Evolutionary conservation across 2,888 invertebrate species (phyloP), one percentile per base, ranked within the genome.

Genomic region (Acanthosepion esculentum): DNA sequence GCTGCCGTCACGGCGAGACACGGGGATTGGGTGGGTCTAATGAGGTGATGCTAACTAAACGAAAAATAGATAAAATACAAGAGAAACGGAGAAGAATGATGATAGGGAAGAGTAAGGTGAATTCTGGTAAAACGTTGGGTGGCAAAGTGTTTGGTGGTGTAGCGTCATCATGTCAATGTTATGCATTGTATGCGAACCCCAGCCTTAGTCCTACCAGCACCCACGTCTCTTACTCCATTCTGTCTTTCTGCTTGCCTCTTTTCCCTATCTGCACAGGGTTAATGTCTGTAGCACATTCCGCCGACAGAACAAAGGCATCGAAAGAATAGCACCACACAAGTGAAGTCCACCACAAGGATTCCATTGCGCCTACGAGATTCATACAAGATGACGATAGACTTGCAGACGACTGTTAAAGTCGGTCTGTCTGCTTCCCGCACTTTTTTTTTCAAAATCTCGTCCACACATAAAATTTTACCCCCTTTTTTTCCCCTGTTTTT

Each of bases 271-370:
- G 78, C 12, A n/a, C n/a, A 33, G 78, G 78, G 78, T 78, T 78
- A 78, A 78, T 78, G 78, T 78, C 78, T 78, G n/a, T n/a, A n/a
- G n/a, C 78, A 78, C 78, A 78, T 78, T 78, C 78, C 78, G 18
- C n/a, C 23, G 78, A 78, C 78, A 33, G 78, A 78, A 78, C 78
- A 78, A 78, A n/a, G 78, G n/a, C n/a, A n/a, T 78, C 12, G 78
- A 78, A 78, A 78, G 78, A 78, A 78, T 78, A 78, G 78, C 78
- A 78, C 78, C 78, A 78, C 78, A 78, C 78, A 78, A 78, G 78
- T 12, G n/a, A 18, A 4, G 78, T 78, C 78, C 78, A 78, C 78
- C 78, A 78, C n/a, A 33, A 78, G 78, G 78, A 78, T 78, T 78
- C 78, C 78, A 78, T 78, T 78, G n/a, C n/a, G 78, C 78, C 78